Evolutionary conservation across 2,113 vertebrate species (phyloP).

Genomic region (Neofelis nebulosa): DNA sequence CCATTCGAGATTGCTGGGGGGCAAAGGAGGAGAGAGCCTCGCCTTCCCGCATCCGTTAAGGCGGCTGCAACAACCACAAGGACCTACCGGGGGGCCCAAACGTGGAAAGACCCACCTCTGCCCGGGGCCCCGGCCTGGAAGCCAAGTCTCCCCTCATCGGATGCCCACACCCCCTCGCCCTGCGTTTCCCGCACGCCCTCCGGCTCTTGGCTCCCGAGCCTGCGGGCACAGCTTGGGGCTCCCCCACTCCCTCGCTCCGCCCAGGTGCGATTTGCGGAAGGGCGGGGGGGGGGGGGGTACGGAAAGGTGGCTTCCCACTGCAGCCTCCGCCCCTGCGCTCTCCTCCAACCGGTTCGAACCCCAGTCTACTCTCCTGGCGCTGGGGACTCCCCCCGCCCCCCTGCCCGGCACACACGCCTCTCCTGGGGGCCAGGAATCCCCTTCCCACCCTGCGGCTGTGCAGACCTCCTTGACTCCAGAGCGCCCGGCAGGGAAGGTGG

Average conservation of each 20-base stretch:
- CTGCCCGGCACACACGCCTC: background rate
- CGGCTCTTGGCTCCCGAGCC: background rate
- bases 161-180: background rate
- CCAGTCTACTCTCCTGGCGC: background rate
- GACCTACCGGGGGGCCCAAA: background rate
- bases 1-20: background rate
- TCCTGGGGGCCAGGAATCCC: background rate
- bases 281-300: background rate
- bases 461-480: background rate
- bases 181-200: background rate
- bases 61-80: background rate
- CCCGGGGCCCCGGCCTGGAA: background rate
- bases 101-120: background rate
- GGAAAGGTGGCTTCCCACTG: constrained; percentile 2
- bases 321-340: constrained; percentile 18
- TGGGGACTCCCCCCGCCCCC: background rate
- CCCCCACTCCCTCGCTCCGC: constrained; percentile 35
- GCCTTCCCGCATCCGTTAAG: background rate
- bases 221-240: background rate
- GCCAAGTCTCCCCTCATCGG: background rate
- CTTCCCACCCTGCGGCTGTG: background rate
- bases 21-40: background rate
- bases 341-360: background rate
- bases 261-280: constrained; percentile 62
- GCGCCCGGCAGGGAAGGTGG: constrained; percentile 10